Evolutionary conservation across 2,113 vertebrate genomes (phyloP).

Genomic region (Caretta caretta): DNA sequence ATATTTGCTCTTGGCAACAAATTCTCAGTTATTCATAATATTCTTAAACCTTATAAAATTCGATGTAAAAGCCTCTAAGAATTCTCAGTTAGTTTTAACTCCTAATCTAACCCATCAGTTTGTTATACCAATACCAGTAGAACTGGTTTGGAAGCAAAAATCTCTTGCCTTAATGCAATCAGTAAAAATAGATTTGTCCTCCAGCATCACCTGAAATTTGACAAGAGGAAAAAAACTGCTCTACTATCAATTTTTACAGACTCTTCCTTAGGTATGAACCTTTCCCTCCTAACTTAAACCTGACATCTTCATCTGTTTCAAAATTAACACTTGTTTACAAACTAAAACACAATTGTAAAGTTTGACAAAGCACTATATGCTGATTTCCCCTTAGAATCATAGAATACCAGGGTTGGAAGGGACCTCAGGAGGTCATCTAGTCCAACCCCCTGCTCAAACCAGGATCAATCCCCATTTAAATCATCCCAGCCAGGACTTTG

Average conservation of each 20-base stretch:
- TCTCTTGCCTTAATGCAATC: not conserved
- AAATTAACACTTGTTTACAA: not conserved
- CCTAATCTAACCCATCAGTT: not conserved
- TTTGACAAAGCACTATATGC: rapidly evolving
- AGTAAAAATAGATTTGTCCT: not conserved
- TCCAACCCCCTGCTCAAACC: no score
- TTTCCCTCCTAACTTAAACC: not conserved
- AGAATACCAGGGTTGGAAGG: no score
- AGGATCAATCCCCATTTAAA: no score
- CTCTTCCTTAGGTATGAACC: rapidly evolving
- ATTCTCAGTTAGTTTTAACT: not conserved
- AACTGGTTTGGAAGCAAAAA: not conserved
- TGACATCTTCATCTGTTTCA: not conserved
- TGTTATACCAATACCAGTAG: not conserved
- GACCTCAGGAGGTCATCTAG: no score
- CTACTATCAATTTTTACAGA: rapidly evolving
- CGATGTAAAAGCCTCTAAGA: not conserved
- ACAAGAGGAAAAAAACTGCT: not conserved
- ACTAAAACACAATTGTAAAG: rapidly evolving
- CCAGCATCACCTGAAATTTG: not conserved
- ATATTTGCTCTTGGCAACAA: not conserved
- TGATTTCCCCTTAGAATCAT: rapidly evolving
- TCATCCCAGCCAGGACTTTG: no score
- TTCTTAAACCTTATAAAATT: not conserved
- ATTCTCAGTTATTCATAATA: not conserved